Conservation (phyloP, 1,140 invertebrate species). For the Campoletis sonorensis region DNA sequence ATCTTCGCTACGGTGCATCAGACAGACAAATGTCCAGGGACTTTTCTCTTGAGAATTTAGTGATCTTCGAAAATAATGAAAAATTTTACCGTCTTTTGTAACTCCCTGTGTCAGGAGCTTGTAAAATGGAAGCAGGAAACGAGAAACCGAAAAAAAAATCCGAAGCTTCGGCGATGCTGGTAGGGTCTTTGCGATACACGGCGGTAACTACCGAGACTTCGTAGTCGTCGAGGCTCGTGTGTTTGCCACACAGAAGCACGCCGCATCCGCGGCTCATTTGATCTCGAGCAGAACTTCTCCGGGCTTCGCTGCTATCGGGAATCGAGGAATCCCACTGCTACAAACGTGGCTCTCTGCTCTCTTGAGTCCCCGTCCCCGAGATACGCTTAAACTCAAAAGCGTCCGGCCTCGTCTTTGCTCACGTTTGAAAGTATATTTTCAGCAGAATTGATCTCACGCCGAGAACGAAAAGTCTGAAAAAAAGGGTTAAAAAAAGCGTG, state of each 20-base stretch:
- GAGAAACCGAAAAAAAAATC: no score
- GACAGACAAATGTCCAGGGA: no score
- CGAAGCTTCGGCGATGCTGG: no score
- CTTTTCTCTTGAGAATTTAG: no score
- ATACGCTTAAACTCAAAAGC: constrained; percentile 20
- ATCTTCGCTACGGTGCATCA: no score
- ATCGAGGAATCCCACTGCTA: background rate
- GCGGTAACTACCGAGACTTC: background rate
- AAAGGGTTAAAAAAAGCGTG: no score
- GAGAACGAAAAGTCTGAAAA: no score
- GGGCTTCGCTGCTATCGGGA: constrained; percentile 33
- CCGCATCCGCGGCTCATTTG: constrained; percentile 45
- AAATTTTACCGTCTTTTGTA: no score
- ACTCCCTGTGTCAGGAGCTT: no score
- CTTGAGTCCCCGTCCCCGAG: background rate
- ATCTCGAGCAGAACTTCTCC: constrained; percentile 35
- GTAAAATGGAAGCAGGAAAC: no score
- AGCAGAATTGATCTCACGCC: constrained; percentile 25
- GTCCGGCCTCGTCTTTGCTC: background rate
- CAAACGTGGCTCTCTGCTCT: background rate
- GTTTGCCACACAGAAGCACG: constrained; percentile 8
- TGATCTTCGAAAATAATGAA: no score
- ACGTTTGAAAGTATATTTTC: constrained; percentile 29
- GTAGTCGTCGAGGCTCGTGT: constrained; percentile 23
- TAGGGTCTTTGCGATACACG: background rate